A percentile compares a stretch with the other conserved stretches of the same genome.
These are phyloP conservation scores for Acrossocheilus fasciatus DNA, from an alignment of 2,797 vertebrate species.

Conservation along the genomic window DNA sequence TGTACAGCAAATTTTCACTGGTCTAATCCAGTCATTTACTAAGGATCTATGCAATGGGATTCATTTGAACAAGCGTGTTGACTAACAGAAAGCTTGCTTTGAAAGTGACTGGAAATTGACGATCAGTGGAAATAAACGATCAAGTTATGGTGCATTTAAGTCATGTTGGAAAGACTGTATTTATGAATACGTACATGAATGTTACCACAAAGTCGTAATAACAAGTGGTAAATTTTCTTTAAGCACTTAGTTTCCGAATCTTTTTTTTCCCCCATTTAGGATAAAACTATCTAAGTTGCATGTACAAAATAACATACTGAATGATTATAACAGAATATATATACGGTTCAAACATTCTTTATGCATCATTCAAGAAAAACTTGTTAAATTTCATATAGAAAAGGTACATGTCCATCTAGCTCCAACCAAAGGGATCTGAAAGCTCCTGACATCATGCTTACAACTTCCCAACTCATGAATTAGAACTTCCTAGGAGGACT, in stretches of 20 bases:
- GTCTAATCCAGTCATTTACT: not conserved
- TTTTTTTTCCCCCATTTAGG: not conserved
- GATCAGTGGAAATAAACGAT: not conserved
- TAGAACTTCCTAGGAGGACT: too few species aligned
- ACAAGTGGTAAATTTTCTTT: not conserved
- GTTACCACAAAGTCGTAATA: not conserved
- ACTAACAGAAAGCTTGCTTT: not conserved
- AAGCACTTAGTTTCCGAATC: not conserved
- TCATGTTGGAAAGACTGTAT: not conserved
- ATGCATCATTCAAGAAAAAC: not conserved
- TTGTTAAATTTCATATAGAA: not conserved
- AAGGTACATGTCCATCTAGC: not conserved
- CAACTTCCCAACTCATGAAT: not conserved
- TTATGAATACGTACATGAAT: not conserved
- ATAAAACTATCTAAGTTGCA: not conserved
- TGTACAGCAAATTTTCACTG: not conserved
- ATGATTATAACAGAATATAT: not conserved
- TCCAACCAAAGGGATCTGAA: not conserved
- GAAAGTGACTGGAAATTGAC: not conserved
- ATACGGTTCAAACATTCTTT: not conserved
- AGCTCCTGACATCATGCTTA: not conserved
- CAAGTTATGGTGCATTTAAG: not conserved
- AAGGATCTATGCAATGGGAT: not conserved
- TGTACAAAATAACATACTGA: not conserved
- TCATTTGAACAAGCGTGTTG: not conserved